phyloP scores from a whole-genome alignment of 2,113 vertebrate species.

The Chionomys nivalis region DNA sequence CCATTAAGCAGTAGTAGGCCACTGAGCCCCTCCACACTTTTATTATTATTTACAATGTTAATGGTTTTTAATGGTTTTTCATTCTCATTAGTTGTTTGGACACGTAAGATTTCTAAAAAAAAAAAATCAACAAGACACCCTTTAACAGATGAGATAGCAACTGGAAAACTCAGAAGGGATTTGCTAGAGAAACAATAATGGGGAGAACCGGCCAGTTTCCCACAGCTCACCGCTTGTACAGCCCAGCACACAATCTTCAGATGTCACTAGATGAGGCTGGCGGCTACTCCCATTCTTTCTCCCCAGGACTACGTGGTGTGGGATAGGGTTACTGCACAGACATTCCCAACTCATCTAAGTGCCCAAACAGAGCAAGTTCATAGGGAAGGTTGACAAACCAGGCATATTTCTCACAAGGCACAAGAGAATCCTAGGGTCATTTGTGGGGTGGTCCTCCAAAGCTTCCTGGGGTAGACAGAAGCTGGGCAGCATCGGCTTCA shows the following conservation, averaged over 20 bases:
- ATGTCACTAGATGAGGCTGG: neutral
- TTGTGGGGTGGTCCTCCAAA: neutral
- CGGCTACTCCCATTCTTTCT: neutral
- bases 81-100: slow-evolving; percentile 1
- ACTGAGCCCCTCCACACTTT: neutral
- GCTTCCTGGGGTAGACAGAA: neutral
- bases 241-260: neutral
- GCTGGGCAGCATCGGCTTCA: neutral
- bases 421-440: neutral
- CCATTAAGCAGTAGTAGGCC: slow-evolving; percentile 37
- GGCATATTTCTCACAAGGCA: neutral
- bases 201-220: neutral
- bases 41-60: slow-evolving; percentile 33
- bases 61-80: slow-evolving; percentile 40
- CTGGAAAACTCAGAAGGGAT: slow-evolving; percentile 14
- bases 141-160: slow-evolving; percentile 47
- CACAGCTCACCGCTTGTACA: neutral
- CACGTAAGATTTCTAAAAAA: neutral
- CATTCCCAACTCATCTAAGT: neutral
- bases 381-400: neutral
- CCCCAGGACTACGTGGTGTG: neutral
- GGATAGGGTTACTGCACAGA: neutral
- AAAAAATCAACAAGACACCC: slow-evolving; percentile 3
- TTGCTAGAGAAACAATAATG: neutral
- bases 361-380: neutral